Evolutionary conservation across 2,113 vertebrate genomes (phyloP), one percentile per base, ranked within the genome.

Genomic region (Ondatra zibethicus): DNA sequence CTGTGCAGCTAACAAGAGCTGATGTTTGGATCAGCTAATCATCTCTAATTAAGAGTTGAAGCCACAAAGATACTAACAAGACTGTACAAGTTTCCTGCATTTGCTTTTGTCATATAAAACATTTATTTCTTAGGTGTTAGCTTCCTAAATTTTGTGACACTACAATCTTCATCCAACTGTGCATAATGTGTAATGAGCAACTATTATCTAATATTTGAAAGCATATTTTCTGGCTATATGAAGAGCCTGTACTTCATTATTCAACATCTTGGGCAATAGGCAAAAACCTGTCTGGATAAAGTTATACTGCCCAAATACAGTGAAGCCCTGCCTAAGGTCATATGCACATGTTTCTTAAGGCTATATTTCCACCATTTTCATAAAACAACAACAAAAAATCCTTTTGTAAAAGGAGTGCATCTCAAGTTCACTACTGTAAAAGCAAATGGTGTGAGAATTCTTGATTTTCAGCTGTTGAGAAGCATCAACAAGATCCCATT

Each of bases 151-250:
- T 94, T 50, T 73, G 63, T 96, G 63, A 45, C 11, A 88, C 33
- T 11, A 1, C 25, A 47, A 29, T 31, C 80, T 97, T 96, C 6
- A 95, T 95, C 36, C 72, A 75, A 17, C 17, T 75, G 45, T 73
- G 12, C 21, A 52, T 93, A 52, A 86, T 66, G 16, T 96, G 92
- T 72, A 89, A 88, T 87, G 70, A 47, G 45, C 94, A 96, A 73
- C 29, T 42, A 55, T 72, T 93, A 96, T 12, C 63, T 58, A 66
- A 75, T 78, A 36, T 90, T 88, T 87, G 78, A 95, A 75, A 87
- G 25, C 31, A 66, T 97, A 91, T 97, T 90, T 93, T 73, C 27
- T 97, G 90, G 70, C 91, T 96, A 93, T 47, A 94, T 88, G 75
- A 50, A 76, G 23, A 96, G 52, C 14, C 36, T 92, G n/a, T 14